Percentiles rank a stretch among this genome's conserved stretches.
Evolutionary conservation across 2,113 vertebrate genomes (phyloP).

Genomic region (Daubentonia madagascariensis): DNA sequence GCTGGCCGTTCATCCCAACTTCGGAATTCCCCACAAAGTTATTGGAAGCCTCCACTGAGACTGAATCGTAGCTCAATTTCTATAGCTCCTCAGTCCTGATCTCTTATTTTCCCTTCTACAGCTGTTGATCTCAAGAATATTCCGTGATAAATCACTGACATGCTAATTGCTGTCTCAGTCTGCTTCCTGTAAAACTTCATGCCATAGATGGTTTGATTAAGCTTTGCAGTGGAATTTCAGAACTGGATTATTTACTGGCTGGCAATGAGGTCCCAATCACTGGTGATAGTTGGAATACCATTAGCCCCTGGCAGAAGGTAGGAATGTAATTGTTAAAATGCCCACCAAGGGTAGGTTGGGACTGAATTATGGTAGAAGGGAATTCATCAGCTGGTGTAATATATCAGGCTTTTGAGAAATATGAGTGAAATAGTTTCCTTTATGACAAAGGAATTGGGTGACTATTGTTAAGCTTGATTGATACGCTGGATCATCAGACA

Average conservation of each 20-base stretch:
- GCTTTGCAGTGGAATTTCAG: neutral
- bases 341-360: neutral
- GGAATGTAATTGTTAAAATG: neutral
- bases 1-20: neutral
- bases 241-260: neutral
- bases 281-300: neutral
- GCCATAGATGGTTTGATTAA: neutral
- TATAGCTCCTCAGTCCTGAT: no score
- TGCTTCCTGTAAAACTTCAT: neutral
- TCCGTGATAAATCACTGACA: neutral
- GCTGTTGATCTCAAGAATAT: neutral
- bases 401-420: neutral
- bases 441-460: neutral
- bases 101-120: neutral
- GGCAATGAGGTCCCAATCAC: neutral
- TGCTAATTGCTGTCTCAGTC: neutral
- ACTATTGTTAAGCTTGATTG: neutral
- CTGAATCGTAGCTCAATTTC: neutral
- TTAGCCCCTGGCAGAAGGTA: neutral
- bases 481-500: neutral
- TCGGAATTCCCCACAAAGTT: neutral
- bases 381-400: neutral
- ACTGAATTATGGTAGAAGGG: neutral
- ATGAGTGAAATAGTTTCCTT: neutral
- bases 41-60: neutral